phyloP scores from a whole-genome alignment of 2,113 vertebrate species.

The Erythrolamprus reginae region DNA sequence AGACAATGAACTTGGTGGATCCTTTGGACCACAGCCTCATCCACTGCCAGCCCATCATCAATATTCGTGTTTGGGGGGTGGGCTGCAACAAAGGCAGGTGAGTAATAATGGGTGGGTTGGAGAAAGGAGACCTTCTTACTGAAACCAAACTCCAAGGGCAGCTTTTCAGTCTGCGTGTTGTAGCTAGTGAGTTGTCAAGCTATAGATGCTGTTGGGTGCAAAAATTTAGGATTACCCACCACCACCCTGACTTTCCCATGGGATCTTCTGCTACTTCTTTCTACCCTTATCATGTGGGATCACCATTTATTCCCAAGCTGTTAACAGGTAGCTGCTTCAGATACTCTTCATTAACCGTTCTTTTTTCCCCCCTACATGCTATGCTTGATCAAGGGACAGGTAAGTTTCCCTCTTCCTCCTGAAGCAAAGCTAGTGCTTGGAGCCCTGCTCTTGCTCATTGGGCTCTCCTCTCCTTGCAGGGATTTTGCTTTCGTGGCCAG shows the following conservation, averaged over 20 bases:
- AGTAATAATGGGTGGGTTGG: constrained; percentile 51
- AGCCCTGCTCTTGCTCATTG: not conserved
- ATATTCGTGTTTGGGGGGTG: constrained; percentile 96
- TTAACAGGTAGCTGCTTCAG: accelerated
- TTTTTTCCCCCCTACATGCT: constrained; percentile 52
- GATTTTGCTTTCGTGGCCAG: constrained; percentile 95
- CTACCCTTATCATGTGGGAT: not conserved
- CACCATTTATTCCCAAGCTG: not conserved
- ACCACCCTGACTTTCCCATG: not conserved
- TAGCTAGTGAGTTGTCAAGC: not conserved
- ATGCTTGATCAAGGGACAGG: constrained; percentile 70
- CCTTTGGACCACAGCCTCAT: constrained; percentile 86
- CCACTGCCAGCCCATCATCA: constrained; percentile 89
- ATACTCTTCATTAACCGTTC: constrained; percentile 31
- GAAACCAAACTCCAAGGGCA: not conserved
- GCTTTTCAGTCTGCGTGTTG: not conserved
- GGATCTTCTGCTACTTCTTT: not conserved
- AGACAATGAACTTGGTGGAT: constrained; percentile 89
- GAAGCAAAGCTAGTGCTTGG: not conserved
- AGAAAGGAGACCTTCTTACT: constrained; percentile 22
- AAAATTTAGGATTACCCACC: not conserved
- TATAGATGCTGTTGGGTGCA: not conserved
- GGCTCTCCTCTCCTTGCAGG: constrained; percentile 65
- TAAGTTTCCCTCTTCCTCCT: constrained; percentile 31
- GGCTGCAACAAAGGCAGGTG: constrained; percentile 96